Conservation (phyloP, 2,888 invertebrate genomes). For the Caenorhabditis virilis region DNA sequence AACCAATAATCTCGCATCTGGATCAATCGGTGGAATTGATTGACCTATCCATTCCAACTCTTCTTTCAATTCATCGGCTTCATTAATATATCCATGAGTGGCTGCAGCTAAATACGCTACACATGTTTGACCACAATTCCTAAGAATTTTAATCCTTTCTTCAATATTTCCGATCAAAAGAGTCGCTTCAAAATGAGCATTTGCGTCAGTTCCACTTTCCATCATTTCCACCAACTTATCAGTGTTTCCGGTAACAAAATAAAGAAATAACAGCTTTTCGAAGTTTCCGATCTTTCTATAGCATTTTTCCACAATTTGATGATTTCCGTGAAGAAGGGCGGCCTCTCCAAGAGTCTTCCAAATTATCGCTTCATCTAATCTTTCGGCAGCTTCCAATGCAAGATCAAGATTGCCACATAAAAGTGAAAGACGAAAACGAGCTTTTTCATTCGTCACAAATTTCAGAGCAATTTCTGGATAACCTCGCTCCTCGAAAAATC, state of each 20-base stretch:
- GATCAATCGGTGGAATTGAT: conserved; percentile 77
- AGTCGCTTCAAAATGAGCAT: conserved; percentile 94
- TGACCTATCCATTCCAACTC: conserved; percentile 62
- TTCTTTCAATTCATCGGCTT: conserved; percentile 77
- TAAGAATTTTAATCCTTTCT: conserved; percentile 84
- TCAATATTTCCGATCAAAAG: conserved; percentile 86
- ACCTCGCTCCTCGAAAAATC: conserved; percentile 94
- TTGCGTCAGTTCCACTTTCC: conserved; percentile 94
- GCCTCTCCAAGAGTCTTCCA: conserved; percentile 95
- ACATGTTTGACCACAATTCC: conserved; percentile 71
- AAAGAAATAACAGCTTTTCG: conserved; percentile 94
- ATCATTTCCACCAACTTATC: conserved; percentile 98
- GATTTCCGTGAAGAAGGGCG: conserved; percentile 81
- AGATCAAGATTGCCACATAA: conserved; percentile 98
- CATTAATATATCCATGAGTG: conserved; percentile 84
- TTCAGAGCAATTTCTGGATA: conserved; percentile 98
- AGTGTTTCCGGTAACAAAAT: conserved; percentile 92
- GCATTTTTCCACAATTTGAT: conserved; percentile 90
- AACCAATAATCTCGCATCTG: conserved; percentile 78
- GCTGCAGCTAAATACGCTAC: conserved; percentile 92
- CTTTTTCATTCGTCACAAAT: conserved; percentile 98
- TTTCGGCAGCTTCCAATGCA: conserved; percentile 92
- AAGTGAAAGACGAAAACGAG: conserved; percentile 85
- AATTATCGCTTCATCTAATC: conserved; percentile 88
- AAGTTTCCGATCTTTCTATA: conserved; percentile 99